A percentile compares a stretch with the other conserved stretches of the same genome.
Evolutionary conservation across 2,888 invertebrate species (phyloP).

Genomic region (Rhopalosiphum nymphaeae): DNA sequence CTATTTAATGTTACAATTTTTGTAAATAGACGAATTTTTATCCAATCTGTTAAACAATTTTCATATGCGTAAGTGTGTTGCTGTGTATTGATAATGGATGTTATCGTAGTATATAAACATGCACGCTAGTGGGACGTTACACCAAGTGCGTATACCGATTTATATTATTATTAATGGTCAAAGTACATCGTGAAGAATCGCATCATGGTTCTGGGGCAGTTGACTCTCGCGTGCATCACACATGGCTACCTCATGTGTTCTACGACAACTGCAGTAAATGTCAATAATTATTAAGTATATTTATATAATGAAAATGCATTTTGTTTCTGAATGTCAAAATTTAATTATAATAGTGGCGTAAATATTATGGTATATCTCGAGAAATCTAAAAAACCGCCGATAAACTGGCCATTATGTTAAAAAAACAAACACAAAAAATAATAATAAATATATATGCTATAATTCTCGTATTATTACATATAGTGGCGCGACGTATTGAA

Average conservation of each 20-base stretch:
- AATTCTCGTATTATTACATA: not conserved
- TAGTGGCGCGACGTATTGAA: not conserved
- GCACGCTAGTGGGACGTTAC: not conserved
- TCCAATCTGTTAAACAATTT: not conserved
- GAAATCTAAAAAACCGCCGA: not conserved
- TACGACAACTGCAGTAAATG: not conserved
- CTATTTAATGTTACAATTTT: not conserved
- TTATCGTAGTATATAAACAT: not conserved
- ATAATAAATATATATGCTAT: not conserved
- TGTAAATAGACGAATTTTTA: not conserved
- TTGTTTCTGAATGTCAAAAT: not conserved
- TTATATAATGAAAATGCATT: not conserved
- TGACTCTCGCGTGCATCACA: constrained; percentile 19
- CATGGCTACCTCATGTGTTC: constrained; percentile 25
- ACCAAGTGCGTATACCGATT: not conserved
- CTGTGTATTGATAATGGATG: not conserved
- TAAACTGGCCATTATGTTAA: not conserved
- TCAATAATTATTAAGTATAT: not conserved
- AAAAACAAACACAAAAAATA: not conserved
- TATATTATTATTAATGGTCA: constrained; percentile 22
- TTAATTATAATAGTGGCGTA: too few relatives aligned
- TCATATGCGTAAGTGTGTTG: not conserved
- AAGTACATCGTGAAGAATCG: constrained; percentile 31
- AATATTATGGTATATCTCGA: not conserved
- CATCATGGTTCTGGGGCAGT: not conserved